Conservation (phyloP, 35 echinoderm and acorn worm genomes). For the Holothuria glaberrima region DNA sequence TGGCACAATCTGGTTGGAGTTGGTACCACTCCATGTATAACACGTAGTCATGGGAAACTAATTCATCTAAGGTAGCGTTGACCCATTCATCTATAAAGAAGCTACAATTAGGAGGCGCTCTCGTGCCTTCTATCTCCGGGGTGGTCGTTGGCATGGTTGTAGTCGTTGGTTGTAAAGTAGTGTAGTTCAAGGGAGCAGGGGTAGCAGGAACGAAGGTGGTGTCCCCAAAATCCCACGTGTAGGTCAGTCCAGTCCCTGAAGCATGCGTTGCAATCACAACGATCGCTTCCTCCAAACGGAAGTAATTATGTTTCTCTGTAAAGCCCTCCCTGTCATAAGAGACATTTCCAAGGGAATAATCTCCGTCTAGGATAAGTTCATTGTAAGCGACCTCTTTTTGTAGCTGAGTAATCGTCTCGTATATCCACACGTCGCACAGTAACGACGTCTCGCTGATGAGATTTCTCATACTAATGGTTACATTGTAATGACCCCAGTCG, state of each 20-base stretch:
- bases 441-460: conserved; percentile 67
- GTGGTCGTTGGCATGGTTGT: conserved; percentile 13
- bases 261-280: conserved; percentile 73
- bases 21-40: conserved; percentile 19
- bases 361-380: conserved; percentile 75
- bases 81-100: conserved; percentile 63
- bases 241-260: conserved; percentile 84
- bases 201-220: conserved; percentile 45
- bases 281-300: conserved; percentile 78
- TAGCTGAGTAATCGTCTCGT: conserved; percentile 87
- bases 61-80: background rate
- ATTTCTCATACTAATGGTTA: conserved; percentile 81
- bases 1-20: conserved; percentile 4
- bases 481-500: conserved; percentile 82
- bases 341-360: conserved; percentile 55
- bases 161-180: background rate
- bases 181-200: conserved; percentile 29
- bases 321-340: conserved; percentile 73
- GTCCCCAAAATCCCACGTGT: conserved; percentile 95
- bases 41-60: conserved; percentile 2
- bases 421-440: conserved; percentile 69
- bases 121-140: background rate
- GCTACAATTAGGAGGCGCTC: conserved; percentile 46
- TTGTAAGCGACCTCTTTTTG: conserved; percentile 83
- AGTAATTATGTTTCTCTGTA: conserved; percentile 66